Evolutionary conservation across 2,888 invertebrate species (phyloP).

Genomic region (Hypena proboscidalis): DNA sequence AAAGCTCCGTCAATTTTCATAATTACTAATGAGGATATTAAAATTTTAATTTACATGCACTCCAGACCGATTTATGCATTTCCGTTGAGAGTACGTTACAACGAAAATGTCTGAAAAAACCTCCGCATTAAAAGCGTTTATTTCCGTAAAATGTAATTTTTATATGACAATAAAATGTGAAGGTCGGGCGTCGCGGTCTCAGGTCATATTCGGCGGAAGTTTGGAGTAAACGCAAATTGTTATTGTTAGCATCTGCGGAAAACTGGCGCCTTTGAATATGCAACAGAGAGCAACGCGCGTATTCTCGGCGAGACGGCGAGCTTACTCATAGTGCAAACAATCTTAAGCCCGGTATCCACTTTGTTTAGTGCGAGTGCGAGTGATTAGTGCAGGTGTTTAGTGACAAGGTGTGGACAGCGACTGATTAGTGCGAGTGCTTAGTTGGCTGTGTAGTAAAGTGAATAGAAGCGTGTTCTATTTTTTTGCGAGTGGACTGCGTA

Average conservation of each 20-base stretch:
- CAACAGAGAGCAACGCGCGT: conserved; percentile 5
- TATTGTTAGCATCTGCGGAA: conserved; percentile 27
- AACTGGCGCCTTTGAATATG: conserved; percentile 19
- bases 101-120: conserved; percentile 39
- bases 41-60: conserved; percentile 39
- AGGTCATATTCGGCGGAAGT: conserved; percentile 57
- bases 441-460: too few relatives aligned
- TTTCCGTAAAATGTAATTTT: conserved; percentile 54
- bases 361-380: too few relatives aligned
- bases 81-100: conserved; percentile 42
- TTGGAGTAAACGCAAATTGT: conserved; percentile 35
- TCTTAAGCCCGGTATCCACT: too few relatives aligned
- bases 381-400: too few relatives aligned
- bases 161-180: conserved; percentile 51
- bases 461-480: too few relatives aligned
- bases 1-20: conserved; percentile 10
- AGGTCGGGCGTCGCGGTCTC: conserved; percentile 41
- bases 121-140: conserved; percentile 43
- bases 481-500: too few relatives aligned
- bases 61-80: conserved; percentile 40
- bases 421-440: too few relatives aligned
- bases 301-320: conserved; percentile 12
- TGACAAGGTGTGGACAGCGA: too few relatives aligned
- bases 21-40: conserved; percentile 30
- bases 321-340: conserved; percentile 25